Percentiles rank a stretch among this genome's conserved stretches.
Evolutionary conservation across 2,113 vertebrate genomes (phyloP).

Genomic region (Raja brachyura): DNA sequence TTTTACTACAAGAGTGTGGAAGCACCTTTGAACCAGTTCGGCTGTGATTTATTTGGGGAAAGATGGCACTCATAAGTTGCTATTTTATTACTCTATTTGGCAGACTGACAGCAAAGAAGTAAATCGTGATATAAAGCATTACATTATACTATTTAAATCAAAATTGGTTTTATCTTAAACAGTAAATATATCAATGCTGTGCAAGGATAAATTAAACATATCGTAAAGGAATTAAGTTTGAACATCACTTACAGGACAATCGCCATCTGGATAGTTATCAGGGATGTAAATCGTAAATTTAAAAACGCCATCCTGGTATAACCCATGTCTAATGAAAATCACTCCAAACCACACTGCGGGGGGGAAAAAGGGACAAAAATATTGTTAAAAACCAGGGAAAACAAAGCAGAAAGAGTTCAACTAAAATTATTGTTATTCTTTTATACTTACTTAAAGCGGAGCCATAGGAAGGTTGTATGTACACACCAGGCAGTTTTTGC

Average conservation of each 20-base stretch:
- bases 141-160: not conserved
- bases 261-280: slow-evolving; percentile 96
- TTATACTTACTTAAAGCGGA: slow-evolving; percentile 83
- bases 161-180: not conserved
- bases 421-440: no score
- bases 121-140: not conserved
- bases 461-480: slow-evolving; percentile 91
- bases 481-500: slow-evolving; percentile 93
- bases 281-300: slow-evolving; percentile 98
- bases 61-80: not conserved
- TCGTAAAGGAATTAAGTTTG: not conserved
- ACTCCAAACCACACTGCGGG: slow-evolving; percentile 97
- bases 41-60: not conserved
- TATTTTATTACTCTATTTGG: not conserved
- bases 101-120: not conserved
- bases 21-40: not conserved
- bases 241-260: slow-evolving; percentile 73
- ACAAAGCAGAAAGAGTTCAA: not conserved
- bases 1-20: not conserved
- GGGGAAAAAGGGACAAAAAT: slow-evolving; percentile 38
- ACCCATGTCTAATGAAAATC: slow-evolving; percentile 91
- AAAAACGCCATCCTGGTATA: slow-evolving; percentile 97
- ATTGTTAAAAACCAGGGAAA: not conserved
- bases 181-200: no score
- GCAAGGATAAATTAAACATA: no score